phyloP scores from a whole-genome alignment of 2,113 vertebrate genomes.

The Aspiorhynchus laticeps region DNA sequence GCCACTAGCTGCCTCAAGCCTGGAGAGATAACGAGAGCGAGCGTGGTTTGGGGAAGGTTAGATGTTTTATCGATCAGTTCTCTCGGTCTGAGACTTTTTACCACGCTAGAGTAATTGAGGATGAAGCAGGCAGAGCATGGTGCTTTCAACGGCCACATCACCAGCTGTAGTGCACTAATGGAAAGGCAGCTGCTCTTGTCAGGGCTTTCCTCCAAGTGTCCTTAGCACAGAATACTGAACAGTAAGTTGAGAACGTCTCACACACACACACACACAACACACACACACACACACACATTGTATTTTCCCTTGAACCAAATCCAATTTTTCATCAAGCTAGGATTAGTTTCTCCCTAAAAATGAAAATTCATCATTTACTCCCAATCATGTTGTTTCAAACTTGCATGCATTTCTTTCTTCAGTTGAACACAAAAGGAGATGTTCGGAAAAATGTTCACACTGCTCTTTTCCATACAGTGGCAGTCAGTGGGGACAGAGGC shows the following conservation, averaged over 20 bases:
- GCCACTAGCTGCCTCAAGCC: background rate
- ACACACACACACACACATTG: background rate
- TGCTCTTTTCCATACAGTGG: no score
- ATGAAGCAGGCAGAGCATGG: constrained; percentile 34
- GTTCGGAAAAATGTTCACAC: no score
- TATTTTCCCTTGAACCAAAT: constrained; percentile 22
- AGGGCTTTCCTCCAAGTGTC: constrained; percentile 30
- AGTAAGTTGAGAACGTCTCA: background rate
- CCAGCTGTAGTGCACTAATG: constrained; percentile 24
- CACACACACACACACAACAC: background rate
- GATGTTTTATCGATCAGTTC: constrained; percentile 44
- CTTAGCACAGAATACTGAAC: constrained; percentile 27
- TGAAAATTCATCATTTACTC: background rate
- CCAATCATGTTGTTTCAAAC: background rate
- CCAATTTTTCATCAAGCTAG: constrained; percentile 4
- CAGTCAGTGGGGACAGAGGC: no score
- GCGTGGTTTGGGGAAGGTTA: constrained; percentile 24
- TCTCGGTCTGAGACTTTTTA: constrained; percentile 42
- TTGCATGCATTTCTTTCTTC: background rate
- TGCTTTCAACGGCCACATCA: constrained; percentile 9
- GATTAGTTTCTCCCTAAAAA: background rate
- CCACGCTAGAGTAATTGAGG: constrained; percentile 46
- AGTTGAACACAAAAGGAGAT: background rate
- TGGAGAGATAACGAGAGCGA: constrained; percentile 15
- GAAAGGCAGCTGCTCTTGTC: constrained; percentile 27